Conservation (phyloP, 2,113 vertebrate genomes). For the Cynoglossus semilaevis region DNA sequence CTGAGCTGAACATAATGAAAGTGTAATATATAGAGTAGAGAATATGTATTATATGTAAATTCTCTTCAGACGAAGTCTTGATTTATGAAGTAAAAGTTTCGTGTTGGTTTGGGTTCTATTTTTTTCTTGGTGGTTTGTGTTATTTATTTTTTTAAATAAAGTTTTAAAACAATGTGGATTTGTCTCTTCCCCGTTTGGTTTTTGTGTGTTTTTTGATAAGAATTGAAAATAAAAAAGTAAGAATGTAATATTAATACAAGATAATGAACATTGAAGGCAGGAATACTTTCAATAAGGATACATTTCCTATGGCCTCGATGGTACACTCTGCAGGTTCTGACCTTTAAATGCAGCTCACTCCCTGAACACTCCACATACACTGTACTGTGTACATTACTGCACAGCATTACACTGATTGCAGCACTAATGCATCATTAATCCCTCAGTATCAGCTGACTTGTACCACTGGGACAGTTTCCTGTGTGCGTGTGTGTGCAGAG, state of each 20-base stretch:
- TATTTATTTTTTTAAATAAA: constrained; percentile 76
- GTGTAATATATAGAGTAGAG: constrained; percentile 2
- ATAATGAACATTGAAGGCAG: no score
- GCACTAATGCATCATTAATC: constrained; percentile 6
- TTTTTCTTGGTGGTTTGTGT: constrained; percentile 54
- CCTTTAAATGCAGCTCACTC: no score
- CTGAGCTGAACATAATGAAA: constrained; percentile 5
- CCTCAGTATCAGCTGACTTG: neutral
- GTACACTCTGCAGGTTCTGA: neutral
- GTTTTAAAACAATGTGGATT: neutral
- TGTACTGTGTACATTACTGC: neutral
- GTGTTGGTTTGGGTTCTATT: constrained; percentile 56
- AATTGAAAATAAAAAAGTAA: no score
- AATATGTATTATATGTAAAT: constrained; percentile 21
- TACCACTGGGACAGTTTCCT: neutral
- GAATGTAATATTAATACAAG: no score
- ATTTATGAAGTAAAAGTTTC: constrained; percentile 45
- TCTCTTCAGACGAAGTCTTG: constrained; percentile 20
- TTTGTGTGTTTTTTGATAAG: no score
- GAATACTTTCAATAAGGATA: no score
- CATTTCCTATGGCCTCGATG: no score
- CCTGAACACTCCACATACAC: neutral
- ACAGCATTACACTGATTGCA: neutral
- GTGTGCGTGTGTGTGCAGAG: constrained; percentile 1
- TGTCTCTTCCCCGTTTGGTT: no score